A percentile compares a stretch with the other conserved stretches of the same genome.
Evolutionary conservation across 2,888 invertebrate species (phyloP).

Genomic region (Shargacucullia verbasci): DNA sequence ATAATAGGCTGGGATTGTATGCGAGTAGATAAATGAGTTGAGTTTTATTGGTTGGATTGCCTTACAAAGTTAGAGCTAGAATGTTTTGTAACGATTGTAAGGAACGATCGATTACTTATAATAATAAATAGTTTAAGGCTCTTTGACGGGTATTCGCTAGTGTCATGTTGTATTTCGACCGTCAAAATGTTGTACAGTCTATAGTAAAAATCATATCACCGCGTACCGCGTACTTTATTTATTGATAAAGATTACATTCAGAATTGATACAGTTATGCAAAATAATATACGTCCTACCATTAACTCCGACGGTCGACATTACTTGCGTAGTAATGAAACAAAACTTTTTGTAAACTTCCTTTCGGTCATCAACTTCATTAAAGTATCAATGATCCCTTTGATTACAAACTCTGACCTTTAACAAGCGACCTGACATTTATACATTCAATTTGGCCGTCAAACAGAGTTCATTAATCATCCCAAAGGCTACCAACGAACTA

Average conservation of each 20-base stretch:
- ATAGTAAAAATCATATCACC: too few species aligned
- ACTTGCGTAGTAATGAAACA: background rate
- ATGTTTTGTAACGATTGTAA: background rate
- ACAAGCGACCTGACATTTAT: constrained; percentile 63
- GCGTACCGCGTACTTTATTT: too few species aligned
- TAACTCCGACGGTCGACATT: constrained; percentile 4
- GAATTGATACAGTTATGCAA: background rate
- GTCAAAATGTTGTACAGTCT: too few species aligned
- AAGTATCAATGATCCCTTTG: constrained; percentile 53
- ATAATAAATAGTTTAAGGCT: too few species aligned
- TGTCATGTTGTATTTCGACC: too few species aligned
- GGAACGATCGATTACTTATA: background rate
- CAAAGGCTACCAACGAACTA: constrained; percentile 56
- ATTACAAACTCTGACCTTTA: constrained; percentile 62
- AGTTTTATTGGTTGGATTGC: constrained; percentile 26
- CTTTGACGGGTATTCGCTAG: too few species aligned
- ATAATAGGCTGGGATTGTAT: constrained; percentile 57
- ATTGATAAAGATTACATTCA: too few species aligned
- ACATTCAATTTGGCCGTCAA: constrained; percentile 63
- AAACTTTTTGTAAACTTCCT: constrained; percentile 50
- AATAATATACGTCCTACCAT: background rate
- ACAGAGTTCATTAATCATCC: constrained; percentile 68
- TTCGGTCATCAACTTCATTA: constrained; percentile 54
- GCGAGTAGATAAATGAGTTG: constrained; percentile 49
- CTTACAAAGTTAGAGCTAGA: constrained; percentile 23